Evolutionary conservation across 2,888 invertebrate genomes (phyloP).

Genomic region (Exephanes ischioxanthus): DNA sequence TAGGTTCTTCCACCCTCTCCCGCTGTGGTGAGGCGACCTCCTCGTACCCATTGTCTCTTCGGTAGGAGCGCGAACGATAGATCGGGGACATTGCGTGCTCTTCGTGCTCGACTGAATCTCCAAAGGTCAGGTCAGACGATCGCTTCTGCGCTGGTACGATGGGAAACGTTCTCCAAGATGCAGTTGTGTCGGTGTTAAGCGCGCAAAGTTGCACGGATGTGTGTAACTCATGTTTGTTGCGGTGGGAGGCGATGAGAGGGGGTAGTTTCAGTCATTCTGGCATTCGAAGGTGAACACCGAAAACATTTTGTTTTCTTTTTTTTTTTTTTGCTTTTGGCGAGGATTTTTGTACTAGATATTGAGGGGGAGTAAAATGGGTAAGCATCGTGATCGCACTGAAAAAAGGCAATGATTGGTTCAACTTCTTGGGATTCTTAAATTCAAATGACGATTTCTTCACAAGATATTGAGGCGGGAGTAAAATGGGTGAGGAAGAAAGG

Average conservation of each 20-base stretch:
- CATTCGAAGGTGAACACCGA: no score
- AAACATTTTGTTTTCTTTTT: no score
- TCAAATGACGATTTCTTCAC: no score
- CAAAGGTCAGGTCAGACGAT: constrained; percentile 54
- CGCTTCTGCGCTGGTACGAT: neutral
- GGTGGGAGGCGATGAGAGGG: neutral
- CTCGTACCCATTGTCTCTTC: constrained; percentile 48
- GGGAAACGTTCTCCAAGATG: neutral
- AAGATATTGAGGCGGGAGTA: no score
- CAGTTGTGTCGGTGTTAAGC: neutral
- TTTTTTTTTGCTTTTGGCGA: no score
- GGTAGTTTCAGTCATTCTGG: neutral
- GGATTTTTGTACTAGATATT: no score
- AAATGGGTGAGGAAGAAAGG: no score
- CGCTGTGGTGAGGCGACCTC: constrained; percentile 37
- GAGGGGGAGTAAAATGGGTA: no score
- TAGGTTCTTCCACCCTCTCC: neutral
- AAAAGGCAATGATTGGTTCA: no score
- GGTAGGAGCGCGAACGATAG: constrained; percentile 18
- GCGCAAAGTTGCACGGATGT: neutral
- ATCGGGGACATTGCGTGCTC: constrained; percentile 35
- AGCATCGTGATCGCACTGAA: no score
- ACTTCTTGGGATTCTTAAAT: no score
- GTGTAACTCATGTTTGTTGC: neutral
- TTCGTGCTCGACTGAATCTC: constrained; percentile 35